Percentiles rank a stretch among this genome's conserved stretches.
Conservation (phyloP, 1,140 invertebrate species). For the Drosophila eugracilis region DNA sequence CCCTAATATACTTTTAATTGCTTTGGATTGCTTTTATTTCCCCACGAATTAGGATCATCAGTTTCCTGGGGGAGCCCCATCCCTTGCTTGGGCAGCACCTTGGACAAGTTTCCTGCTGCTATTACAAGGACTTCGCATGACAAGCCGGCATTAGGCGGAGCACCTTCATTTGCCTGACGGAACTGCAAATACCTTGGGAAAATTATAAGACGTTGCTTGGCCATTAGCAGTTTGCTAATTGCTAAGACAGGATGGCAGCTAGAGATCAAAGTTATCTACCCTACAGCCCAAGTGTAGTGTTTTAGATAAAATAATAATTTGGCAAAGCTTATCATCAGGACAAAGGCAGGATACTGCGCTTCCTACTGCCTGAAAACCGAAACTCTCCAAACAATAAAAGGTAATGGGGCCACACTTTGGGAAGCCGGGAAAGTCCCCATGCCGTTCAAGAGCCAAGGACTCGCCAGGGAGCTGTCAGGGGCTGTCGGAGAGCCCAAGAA, state of each 20-base stretch:
- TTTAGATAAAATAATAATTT: too few relatives aligned
- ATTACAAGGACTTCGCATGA: conserved; percentile 46
- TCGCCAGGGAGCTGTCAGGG: conserved; percentile 3
- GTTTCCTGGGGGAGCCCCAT: too few relatives aligned
- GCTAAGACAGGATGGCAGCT: too few relatives aligned
- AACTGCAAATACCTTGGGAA: background rate
- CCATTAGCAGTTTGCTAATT: too few relatives aligned
- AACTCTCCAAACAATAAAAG: background rate
- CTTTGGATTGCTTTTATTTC: conserved; percentile 27
- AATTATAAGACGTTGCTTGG: too few relatives aligned
- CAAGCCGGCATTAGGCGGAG: conserved; percentile 53
- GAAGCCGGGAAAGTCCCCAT: background rate
- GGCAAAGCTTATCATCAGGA: too few relatives aligned
- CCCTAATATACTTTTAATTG: conserved; percentile 70
- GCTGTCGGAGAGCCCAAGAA: too few relatives aligned
- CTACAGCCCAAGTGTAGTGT: too few relatives aligned
- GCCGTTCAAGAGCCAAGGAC: background rate
- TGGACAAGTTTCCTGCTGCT: conserved; percentile 1
- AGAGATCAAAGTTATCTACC: too few relatives aligned
- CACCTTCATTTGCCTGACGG: background rate
- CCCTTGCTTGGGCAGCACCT: too few relatives aligned
- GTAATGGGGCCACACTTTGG: background rate
- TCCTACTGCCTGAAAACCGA: too few relatives aligned
- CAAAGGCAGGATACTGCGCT: too few relatives aligned
- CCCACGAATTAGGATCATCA: conserved; percentile 55